Conservation (phyloP, 2,888 invertebrate species). For the Spodoptera picta region DNA sequence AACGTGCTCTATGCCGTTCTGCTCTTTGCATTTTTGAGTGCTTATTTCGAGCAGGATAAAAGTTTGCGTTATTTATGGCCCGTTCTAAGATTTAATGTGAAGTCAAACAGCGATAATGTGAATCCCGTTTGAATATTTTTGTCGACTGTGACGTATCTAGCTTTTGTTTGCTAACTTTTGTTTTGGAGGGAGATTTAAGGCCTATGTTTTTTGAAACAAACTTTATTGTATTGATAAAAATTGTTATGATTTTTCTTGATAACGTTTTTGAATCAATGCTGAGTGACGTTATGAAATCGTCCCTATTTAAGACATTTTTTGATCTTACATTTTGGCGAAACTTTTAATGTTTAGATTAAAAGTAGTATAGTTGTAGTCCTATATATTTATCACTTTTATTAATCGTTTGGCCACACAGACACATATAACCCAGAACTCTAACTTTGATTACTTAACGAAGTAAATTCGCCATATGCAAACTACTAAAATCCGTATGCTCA, state of each 20-base stretch:
- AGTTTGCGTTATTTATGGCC: constrained; percentile 87
- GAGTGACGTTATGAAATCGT: too few species aligned
- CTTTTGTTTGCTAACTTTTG: constrained; percentile 52
- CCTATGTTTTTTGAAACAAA: background rate
- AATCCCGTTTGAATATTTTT: constrained; percentile 80
- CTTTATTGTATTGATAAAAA: too few species aligned
- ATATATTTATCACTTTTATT: too few species aligned
- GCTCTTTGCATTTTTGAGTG: constrained; percentile 89
- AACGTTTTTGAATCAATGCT: too few species aligned
- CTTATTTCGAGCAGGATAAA: constrained; percentile 88
- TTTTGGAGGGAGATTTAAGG: constrained; percentile 13
- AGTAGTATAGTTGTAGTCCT: too few species aligned
- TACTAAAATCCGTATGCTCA: constrained; percentile 54
- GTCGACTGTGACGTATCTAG: constrained; percentile 65
- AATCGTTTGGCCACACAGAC: background rate
- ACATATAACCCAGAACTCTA: background rate
- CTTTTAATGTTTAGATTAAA: too few species aligned
- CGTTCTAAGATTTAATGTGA: constrained; percentile 88
- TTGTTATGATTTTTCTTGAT: too few species aligned
- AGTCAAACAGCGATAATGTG: constrained; percentile 88
- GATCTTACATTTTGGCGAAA: too few species aligned
- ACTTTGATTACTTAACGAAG: constrained; percentile 26
- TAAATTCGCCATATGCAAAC: constrained; percentile 46
- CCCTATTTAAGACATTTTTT: too few species aligned
- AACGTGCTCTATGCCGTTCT: constrained; percentile 88